Base-by-base conservation (phyloP, 1,140 invertebrate genomes). In the Drosophila lacertosa region DNA sequence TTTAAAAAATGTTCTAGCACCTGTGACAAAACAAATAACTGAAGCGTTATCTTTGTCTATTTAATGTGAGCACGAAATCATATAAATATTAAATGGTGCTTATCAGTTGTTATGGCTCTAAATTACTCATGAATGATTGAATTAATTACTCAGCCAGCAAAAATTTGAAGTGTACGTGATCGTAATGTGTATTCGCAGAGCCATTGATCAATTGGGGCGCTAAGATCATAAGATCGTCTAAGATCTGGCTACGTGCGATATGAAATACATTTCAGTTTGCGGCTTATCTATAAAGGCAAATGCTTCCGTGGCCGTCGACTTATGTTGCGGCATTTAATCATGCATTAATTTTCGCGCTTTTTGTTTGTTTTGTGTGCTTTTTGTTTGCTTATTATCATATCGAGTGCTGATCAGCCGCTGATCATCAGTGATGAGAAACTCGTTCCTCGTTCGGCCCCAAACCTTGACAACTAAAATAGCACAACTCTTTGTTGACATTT, bases 321-420 rank as follows among this genome's bases (percentile, higher is more conserved):
- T 60, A 39, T 50, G 3, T 3, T 20, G 40, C 24, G 22, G 11
- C 32, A 59, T 26, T 48, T 65, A 58, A 74, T 72, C 39, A 33
- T 48, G 64, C 51, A 68, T 76, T 73, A 76, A 70, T 70, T 86
- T 80, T 77, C 48, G 73, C 77, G 53, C 60, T 15, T 63, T 77
- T 86, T 86, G 63, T 81, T 80, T 86, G 55, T 53, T 57, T 50
- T 18, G 18, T 32, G 42, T 33, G 24, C 59, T 44, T 74, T 64
- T 44, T 74, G 50, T 69, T 80, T 62, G 65, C 13, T 60, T 57
- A 54, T 84, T 64, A 64, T 37, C 47, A 42, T 62, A 32, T 66
- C 40, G 55, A 53, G 40, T 63, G 51, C 42, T 50, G 60, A 70
- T 70, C 62, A 74, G 53, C 13, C 22, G 44, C 67, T 71, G 74